Evolutionary conservation across 2,113 vertebrate genomes (phyloP).

Genomic region (Glaucidium brasilianum): DNA sequence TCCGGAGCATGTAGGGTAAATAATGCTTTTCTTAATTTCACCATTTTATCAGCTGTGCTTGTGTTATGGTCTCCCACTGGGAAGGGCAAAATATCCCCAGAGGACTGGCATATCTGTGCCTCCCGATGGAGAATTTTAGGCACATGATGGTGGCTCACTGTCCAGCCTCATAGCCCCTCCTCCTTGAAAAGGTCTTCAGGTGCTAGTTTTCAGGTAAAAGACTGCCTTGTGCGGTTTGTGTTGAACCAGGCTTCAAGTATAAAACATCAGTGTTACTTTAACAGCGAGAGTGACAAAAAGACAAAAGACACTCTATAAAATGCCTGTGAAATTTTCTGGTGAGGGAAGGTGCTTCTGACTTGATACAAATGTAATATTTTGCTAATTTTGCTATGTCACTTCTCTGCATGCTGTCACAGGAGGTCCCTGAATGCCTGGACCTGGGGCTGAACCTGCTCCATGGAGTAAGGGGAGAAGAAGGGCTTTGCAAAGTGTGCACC

Average conservation of each 20-base stretch:
- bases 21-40: background rate
- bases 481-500: background rate
- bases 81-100: background rate
- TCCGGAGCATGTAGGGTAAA: background rate
- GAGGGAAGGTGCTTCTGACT: background rate
- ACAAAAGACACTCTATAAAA: background rate
- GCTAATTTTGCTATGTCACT: background rate
- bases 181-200: background rate
- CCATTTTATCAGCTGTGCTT: background rate
- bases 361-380: background rate
- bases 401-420: background rate
- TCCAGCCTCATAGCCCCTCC: background rate
- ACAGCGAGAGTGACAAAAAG: background rate
- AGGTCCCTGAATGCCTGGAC: background rate
- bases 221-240: background rate
- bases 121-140: background rate
- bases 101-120: background rate
- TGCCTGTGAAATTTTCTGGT: background rate
- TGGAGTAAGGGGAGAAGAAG: background rate
- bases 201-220: background rate
- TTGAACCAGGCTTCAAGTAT: background rate
- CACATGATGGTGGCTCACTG: background rate
- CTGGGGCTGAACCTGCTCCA: background rate
- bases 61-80: background rate
- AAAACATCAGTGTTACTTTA: background rate